Conservation (phyloP, 2,888 invertebrate genomes). For the Drosophila kuntzei region DNA sequence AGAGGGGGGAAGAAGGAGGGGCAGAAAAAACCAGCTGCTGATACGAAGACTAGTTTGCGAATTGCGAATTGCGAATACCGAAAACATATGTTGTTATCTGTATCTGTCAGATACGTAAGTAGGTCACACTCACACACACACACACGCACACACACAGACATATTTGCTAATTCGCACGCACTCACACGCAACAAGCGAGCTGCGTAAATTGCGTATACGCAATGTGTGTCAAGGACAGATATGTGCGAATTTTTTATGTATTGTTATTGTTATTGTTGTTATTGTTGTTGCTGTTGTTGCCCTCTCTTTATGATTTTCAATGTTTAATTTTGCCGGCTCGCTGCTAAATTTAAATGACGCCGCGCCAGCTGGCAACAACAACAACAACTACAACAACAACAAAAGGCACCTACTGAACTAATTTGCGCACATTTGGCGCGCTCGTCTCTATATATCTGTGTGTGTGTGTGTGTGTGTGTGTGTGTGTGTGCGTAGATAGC, state of each 20-base stretch:
- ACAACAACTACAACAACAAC: constrained; percentile 36
- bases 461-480: constrained; percentile 23
- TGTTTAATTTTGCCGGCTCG: constrained; percentile 59
- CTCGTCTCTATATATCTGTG: background rate
- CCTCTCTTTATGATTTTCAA: constrained; percentile 54
- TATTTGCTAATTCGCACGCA: constrained; percentile 49
- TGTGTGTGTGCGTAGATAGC: constrained; percentile 66
- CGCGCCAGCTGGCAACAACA: constrained; percentile 49
- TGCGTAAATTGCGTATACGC: constrained; percentile 80
- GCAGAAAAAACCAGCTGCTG: constrained; percentile 43
- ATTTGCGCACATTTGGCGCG: constrained; percentile 58
- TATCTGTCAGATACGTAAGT: constrained; percentile 72
- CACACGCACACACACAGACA: constrained; percentile 27
- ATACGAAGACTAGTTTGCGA: constrained; percentile 35
- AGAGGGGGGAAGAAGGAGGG: background rate
- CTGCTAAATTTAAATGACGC: constrained; percentile 72
- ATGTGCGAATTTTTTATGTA: constrained; percentile 81
- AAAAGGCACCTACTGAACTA: constrained; percentile 79
- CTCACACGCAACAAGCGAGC: constrained; percentile 47
- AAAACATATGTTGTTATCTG: constrained; percentile 73
- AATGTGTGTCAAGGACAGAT: constrained; percentile 84
- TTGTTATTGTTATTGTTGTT: background rate
- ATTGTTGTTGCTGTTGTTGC: constrained; percentile 21
- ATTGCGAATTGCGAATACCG: constrained; percentile 35
- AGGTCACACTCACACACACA: constrained; percentile 54